These are phyloP conservation scores for Megathymus violae DNA, from an alignment of 1,140 invertebrate species.

Conservation along the genomic window DNA sequence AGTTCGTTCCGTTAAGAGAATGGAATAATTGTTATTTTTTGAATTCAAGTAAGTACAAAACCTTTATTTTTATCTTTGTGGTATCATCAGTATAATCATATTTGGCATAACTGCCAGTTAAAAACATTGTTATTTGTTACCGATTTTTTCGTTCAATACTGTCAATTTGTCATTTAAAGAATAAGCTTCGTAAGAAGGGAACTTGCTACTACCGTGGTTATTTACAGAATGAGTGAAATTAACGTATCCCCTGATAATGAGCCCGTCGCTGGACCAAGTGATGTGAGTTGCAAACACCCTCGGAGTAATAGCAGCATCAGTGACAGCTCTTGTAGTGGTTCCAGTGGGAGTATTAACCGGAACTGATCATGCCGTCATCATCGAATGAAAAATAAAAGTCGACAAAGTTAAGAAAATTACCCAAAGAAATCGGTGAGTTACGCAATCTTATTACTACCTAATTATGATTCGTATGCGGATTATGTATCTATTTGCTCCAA, in stretches of 20 bases:
- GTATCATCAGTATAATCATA: no score
- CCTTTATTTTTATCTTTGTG: no score
- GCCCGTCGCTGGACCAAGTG: not conserved
- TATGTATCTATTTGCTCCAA: constrained; percentile 2
- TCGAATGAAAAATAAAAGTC: not conserved
- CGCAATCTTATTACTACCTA: constrained; percentile 10
- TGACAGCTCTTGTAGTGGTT: no score
- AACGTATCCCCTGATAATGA: not conserved
- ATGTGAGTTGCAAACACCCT: not conserved
- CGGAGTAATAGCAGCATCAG: not conserved
- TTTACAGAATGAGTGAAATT: not conserved
- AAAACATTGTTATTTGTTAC: no score
- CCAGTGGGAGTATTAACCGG: not conserved
- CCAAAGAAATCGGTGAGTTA: constrained; percentile 9
- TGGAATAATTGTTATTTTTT: no score
- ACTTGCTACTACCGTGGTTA: not conserved
- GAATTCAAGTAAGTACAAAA: no score
- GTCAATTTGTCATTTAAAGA: not conserved
- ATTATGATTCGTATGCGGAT: not conserved
- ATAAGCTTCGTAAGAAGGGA: not conserved
- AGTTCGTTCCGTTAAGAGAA: no score
- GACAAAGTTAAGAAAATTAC: constrained; percentile 1
- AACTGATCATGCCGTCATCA: not conserved
- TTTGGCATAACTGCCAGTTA: no score
- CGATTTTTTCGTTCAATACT: not conserved